Evolutionary conservation across 2,113 vertebrate genomes (phyloP), one percentile per base, ranked within the genome.

Genomic region (Xyrauchen texanus): DNA sequence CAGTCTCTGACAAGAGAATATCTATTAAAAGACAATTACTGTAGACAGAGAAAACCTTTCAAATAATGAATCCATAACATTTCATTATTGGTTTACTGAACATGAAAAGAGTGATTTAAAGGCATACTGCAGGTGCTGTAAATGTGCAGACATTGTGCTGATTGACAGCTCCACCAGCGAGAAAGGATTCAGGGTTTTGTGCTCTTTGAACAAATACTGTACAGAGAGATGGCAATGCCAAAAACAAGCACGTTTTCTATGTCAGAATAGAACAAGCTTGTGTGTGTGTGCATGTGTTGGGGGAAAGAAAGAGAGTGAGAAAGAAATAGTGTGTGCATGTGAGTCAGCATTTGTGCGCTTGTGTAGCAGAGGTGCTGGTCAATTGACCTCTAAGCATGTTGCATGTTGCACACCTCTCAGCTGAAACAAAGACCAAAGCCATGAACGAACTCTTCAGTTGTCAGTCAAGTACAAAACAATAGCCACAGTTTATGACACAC

Each of bases 351-450:
- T 4, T 76, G 57, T 64, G 65, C 2, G 47, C 47, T 49, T 49
- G 47, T 49, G 47, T 34, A 34, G 21, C 57, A 16, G 55, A 69
- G 15, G n/a, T 49, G 74, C 63, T 68, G 21, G 6, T 82, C 83
- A 86, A 64, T 88, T 91, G 89, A 90, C 88, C 88, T 90, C 77
- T 82, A 8, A 34, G 21, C 51, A 52, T 78, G 77, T 80, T 78
- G 76, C 21, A 34, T 34, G 21, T 34, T 34, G 1, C 3, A 34
- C 21, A 34, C 21, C 21, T 34, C 21, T 34, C 21, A 34, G 21
- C 21, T 34, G 21, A 34, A 34, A 34, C 21, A 34, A 34, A 75
- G 34, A 47, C 52, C 55, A 52, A 15, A 51, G 2, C 8, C 85
- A 73, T 84, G 83, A 86, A 87, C 85, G 78, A 78, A 83, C 86